Evolutionary conservation across 2,797 vertebrate genomes (phyloP).

Genomic region (Siniperca obscura): DNA sequence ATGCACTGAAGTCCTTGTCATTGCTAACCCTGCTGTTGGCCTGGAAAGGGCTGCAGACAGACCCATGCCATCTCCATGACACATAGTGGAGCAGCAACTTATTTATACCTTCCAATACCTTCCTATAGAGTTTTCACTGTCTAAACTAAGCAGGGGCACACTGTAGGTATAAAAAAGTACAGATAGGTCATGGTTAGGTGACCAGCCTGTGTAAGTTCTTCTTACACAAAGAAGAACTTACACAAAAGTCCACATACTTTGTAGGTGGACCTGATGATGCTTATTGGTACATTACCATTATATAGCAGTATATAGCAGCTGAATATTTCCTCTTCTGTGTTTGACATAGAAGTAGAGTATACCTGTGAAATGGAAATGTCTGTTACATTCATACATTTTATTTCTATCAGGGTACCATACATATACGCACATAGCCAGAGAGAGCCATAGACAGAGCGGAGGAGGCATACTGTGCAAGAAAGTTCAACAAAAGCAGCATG

Average conservation of each 20-base stretch:
- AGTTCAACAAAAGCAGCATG: slow-evolving; percentile 63
- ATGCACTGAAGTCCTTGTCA: background rate
- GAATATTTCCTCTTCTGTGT: slow-evolving; percentile 13
- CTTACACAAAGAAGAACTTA: no score
- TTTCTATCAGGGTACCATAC: slow-evolving; percentile 20
- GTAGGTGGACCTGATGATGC: background rate
- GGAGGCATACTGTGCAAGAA: slow-evolving; percentile 39
- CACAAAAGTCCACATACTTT: background rate
- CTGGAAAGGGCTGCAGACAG: background rate
- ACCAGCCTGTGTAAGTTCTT: background rate
- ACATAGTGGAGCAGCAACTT: background rate
- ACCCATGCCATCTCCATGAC: background rate
- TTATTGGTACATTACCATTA: background rate
- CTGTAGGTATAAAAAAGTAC: background rate
- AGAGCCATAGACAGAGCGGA: slow-evolving; percentile 28
- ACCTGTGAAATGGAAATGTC: slow-evolving; percentile 44
- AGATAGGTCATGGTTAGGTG: no score
- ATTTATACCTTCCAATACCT: background rate
- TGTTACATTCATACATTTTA: slow-evolving; percentile 40
- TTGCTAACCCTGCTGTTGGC: background rate
- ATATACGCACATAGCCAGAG: slow-evolving; percentile 30
- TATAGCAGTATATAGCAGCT: background rate
- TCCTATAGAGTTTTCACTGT: background rate
- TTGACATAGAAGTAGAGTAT: slow-evolving; percentile 12
- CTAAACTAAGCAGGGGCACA: background rate